These are phyloP conservation scores for Epinephelus cyanopodus DNA, from an alignment of 2,113 vertebrate species.

Conservation along the genomic window DNA sequence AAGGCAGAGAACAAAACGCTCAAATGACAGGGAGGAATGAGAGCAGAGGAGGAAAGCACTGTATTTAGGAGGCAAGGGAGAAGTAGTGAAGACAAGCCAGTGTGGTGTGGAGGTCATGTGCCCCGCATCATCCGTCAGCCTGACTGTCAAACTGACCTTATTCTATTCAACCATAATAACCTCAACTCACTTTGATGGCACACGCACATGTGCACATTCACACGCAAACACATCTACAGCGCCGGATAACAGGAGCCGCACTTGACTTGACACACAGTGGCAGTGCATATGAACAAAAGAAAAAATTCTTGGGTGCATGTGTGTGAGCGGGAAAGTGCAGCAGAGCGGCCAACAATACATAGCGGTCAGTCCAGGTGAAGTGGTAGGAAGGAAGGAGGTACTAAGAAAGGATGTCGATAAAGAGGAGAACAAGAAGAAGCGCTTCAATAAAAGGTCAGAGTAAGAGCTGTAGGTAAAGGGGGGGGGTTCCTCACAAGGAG, in stretches of 20 bases:
- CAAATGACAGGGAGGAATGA: conserved; percentile 15
- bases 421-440: conserved; percentile 42
- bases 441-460: conserved; percentile 72
- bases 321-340: conserved; percentile 31
- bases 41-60: background rate
- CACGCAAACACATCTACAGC: conserved; percentile 32
- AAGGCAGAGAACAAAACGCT: conserved; percentile 3
- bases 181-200: conserved; percentile 27
- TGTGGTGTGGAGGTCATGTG: conserved; percentile 43
- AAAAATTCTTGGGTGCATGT: background rate
- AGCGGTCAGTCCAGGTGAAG: conserved; percentile 67
- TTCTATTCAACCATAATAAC: conserved; percentile 61
- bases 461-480: conserved; percentile 34
- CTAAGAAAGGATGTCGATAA: conserved; percentile 61
- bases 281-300: conserved; percentile 28
- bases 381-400: conserved; percentile 56
- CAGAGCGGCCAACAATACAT: conserved; percentile 43
- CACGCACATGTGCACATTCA: background rate
- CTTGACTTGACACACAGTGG: conserved; percentile 31
- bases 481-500: conserved; percentile 11
- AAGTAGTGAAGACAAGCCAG: conserved; percentile 18
- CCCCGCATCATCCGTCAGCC: conserved; percentile 56
- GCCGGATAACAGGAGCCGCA: conserved; percentile 26
- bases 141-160: conserved; percentile 66
- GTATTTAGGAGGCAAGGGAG: conserved; percentile 25